A percentile compares a stretch with the other conserved stretches of the same genome.
Conservation (phyloP, 2,113 vertebrate species). For the Aplodontia rufa region DNA sequence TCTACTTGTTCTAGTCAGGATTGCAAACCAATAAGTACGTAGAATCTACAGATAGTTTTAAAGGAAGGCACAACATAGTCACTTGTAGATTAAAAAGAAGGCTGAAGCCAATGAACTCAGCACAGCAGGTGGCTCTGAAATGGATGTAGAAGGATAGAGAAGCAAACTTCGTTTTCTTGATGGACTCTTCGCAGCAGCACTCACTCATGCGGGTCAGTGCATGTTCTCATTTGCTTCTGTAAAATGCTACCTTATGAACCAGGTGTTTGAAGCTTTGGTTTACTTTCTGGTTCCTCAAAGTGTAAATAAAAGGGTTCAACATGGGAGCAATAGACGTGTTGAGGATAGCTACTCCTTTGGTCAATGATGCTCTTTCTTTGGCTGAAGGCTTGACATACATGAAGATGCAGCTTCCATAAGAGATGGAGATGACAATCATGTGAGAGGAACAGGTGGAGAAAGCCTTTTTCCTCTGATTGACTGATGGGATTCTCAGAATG, state of each 20-base stretch:
- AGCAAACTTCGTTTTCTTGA: not conserved
- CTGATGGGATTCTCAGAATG: no score
- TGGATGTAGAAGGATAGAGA: not conserved
- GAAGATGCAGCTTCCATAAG: constrained; percentile 64
- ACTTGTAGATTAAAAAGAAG: not conserved
- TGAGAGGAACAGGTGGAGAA: no score
- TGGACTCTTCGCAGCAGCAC: not conserved
- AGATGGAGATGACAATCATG: constrained; percentile 57
- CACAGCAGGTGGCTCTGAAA: not conserved
- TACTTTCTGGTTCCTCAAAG: constrained; percentile 46
- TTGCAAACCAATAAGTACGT: not conserved
- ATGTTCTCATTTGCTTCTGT: not conserved
- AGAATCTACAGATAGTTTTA: not conserved
- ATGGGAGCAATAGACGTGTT: constrained; percentile 59
- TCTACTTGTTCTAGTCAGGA: not conserved
- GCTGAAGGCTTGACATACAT: constrained; percentile 63
- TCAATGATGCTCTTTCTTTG: constrained; percentile 42
- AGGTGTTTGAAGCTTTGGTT: constrained; percentile 51
- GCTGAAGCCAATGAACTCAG: not conserved
- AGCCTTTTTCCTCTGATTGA: no score
- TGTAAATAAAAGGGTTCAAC: constrained; percentile 57
- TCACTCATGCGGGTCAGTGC: not conserved
- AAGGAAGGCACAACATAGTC: not conserved
- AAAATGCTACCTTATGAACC: not conserved
- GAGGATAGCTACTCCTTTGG: constrained; percentile 62